Base-by-base conservation (phyloP, 2,797 vertebrate species). In the Acanthurus lineatus region DNA sequence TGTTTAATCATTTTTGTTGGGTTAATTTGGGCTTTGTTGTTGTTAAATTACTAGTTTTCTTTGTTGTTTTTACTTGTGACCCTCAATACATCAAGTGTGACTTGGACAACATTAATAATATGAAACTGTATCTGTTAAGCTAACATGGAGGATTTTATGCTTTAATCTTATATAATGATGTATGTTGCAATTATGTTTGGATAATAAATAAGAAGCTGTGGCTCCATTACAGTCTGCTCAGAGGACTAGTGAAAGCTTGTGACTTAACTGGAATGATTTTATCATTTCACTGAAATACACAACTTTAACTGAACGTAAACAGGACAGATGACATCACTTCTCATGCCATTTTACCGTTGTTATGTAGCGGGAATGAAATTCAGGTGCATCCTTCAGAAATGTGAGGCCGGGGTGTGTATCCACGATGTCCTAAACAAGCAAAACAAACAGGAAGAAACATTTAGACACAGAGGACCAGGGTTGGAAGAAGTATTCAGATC, bases 351-450 rank as follows among this genome's bases (percentile, higher is more conserved):
- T 40, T 40, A 40, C 98, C 92, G 98, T 99, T 1, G 98, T 99
- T 80, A 99, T 99, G 66, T 99, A 99, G 58, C 98, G 98, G 71
- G 98, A 99, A 93, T 99, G 98, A 91, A 99, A 99, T 93, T 99
- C 98, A 0, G 98, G 98, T 63, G 98, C 98, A 71, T 99, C 98
- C 93, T 99, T 99, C 81, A 99, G 93, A 96, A 99, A 99, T 2
- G 97, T 99, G 89, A 99, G 95, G 15, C 98, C 98, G 75, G 98
- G 97, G 79, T 99, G 98, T 0, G 97, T 98, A 89, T 99, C 98
- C 80, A 99, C 98, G 15, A 99, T 96, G 93, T 99, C 98, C 98
- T 99, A 72, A 88, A 62, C 28, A 80, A 53, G 74, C 56, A 83
- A 69, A 70, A 86, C 20, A 72, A 58, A 80, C 11, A 57, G 16